Conservation (phyloP, 2,888 invertebrate species). For the Nemoura dubitans region DNA sequence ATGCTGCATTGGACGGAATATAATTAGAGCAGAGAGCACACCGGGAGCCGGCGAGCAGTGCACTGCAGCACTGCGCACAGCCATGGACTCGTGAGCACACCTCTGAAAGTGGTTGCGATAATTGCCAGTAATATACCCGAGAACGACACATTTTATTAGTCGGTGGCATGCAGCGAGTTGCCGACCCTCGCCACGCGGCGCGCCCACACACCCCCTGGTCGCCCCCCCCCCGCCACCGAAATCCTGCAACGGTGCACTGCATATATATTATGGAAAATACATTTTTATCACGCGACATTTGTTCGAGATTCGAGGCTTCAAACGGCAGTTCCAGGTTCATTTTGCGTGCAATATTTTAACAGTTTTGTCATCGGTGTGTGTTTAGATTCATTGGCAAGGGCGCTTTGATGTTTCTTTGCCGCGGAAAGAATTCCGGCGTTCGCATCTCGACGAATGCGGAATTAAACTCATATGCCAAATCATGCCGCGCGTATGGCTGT, state of each 20-base stretch:
- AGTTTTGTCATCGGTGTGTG: background rate
- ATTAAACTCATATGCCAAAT: background rate
- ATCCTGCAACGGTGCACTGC: background rate
- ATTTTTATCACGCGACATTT: constrained; percentile 16
- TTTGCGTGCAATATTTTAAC: background rate
- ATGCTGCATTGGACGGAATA: background rate
- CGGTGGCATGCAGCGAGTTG: background rate
- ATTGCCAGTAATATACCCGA: constrained; percentile 41
- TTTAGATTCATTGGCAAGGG: background rate
- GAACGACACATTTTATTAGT: constrained; percentile 27
- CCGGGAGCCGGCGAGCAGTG: no score
- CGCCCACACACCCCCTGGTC: background rate
- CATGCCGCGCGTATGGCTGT: no score
- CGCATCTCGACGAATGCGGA: background rate
- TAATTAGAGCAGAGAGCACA: background rate
- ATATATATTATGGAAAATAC: background rate
- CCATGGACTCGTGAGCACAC: background rate
- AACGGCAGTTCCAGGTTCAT: background rate
- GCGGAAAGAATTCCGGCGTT: background rate
- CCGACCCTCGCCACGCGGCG: constrained; percentile 10
- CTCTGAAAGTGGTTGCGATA: constrained; percentile 26
- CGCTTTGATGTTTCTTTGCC: background rate
- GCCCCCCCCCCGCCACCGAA: background rate
- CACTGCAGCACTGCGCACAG: background rate
- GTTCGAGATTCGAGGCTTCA: constrained; percentile 26